Evolutionary conservation across 2,797 vertebrate genomes (phyloP).

Genomic region (Mareca penelope): DNA sequence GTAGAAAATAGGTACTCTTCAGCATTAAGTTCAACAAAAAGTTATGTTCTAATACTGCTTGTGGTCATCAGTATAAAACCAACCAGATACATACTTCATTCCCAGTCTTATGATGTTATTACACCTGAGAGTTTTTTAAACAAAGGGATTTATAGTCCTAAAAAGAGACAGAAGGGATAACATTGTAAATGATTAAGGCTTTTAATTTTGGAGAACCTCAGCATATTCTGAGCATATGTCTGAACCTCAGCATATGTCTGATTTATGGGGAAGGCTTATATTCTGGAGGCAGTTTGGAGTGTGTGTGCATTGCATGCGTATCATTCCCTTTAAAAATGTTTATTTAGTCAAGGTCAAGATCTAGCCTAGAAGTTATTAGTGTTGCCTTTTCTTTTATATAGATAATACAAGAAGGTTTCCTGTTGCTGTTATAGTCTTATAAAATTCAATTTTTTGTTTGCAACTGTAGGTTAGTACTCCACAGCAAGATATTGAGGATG

Average conservation of each 20-base stretch:
- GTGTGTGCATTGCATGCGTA: not conserved
- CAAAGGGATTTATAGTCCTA: not conserved
- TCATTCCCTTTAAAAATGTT: not conserved
- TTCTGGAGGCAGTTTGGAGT: not conserved
- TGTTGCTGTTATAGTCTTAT: not conserved
- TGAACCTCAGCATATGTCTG: not conserved
- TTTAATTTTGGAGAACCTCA: not conserved
- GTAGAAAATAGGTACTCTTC: not conserved
- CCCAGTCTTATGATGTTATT: not conserved
- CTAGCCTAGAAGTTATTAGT: not conserved
- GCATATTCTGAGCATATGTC: not conserved
- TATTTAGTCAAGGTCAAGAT: not conserved
- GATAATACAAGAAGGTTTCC: not conserved
- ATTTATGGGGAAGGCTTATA: not conserved
- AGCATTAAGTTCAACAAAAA: not conserved
- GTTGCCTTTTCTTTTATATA: not conserved
- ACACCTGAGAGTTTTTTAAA: not conserved
- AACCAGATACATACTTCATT: not conserved
- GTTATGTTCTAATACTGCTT: not conserved
- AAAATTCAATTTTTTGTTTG: not conserved
- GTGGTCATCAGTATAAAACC: not conserved
- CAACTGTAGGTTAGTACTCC: slow-evolving; percentile 86
- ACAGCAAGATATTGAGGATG: slow-evolving; percentile 88
- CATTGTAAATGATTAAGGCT: not conserved
- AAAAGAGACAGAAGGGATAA: not conserved